phyloP scores from a whole-genome alignment of 2,113 vertebrate genomes.

The Hyaena hyaena region DNA sequence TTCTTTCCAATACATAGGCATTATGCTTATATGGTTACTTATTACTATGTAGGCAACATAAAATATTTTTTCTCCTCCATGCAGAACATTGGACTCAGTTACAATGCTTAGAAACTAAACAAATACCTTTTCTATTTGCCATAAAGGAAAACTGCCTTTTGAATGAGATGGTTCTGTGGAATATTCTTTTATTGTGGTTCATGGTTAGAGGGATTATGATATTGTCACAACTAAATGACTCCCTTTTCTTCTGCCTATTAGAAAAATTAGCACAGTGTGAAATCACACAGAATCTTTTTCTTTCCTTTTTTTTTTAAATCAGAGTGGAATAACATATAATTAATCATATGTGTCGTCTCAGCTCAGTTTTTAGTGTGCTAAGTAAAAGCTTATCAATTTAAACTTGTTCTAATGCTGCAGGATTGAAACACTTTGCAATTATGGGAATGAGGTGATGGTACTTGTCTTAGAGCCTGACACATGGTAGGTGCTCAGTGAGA shows the following conservation, averaged over 20 bases:
- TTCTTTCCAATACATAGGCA: not conserved
- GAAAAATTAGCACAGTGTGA: conserved; percentile 62
- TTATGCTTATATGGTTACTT: not conserved
- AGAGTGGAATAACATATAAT: conserved; percentile 70
- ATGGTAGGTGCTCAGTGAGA: not conserved
- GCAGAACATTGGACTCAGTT: not conserved
- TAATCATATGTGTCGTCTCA: conserved; percentile 32
- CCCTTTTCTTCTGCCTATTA: conserved; percentile 64
- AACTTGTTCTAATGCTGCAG: not conserved
- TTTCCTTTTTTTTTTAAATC: conserved; percentile 45
- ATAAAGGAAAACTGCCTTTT: conserved; percentile 36
- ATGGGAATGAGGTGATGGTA: not conserved
- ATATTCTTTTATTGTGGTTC: conserved; percentile 48
- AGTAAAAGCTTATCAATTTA: conserved; percentile 48
- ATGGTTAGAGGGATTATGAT: conserved; percentile 43
- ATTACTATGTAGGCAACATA: not conserved
- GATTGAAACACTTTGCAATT: not conserved
- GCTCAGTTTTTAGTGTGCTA: conserved; percentile 57
- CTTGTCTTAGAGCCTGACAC: not conserved
- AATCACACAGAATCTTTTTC: conserved; percentile 61
- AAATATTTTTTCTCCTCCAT: not conserved
- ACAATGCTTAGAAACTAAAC: not conserved
- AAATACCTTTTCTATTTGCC: conserved; percentile 10
- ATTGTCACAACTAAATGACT: conserved; percentile 69
- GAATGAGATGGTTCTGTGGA: conserved; percentile 33